Conservation (phyloP, 1,140 invertebrate species). For the Drosophila nigrodunni region DNA sequence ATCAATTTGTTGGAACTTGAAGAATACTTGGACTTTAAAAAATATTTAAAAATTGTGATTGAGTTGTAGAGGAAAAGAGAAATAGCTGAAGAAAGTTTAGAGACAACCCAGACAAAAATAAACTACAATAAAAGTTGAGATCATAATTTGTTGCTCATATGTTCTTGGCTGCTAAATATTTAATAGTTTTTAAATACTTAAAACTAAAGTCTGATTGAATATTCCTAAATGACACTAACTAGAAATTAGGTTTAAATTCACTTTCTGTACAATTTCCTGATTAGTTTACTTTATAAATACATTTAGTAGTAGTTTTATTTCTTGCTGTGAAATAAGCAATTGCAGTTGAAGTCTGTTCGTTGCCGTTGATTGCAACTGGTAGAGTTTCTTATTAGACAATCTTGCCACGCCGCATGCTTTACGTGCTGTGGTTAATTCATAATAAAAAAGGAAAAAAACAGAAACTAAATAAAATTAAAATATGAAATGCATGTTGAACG, state of each 20-base stretch:
- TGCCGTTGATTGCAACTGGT: constrained; percentile 6
- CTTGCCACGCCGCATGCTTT: background rate
- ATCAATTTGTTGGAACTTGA: no score
- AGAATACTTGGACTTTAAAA: no score
- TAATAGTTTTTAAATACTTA: background rate
- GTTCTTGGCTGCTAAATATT: background rate
- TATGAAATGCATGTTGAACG: constrained; percentile 41
- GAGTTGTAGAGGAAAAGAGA: no score
- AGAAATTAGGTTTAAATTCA: background rate
- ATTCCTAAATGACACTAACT: background rate
- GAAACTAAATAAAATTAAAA: background rate
- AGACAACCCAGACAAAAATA: no score
- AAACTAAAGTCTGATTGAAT: background rate
- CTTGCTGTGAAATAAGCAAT: background rate
- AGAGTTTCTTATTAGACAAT: constrained; percentile 14
- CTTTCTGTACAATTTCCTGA: background rate
- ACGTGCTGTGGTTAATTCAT: constrained; percentile 1
- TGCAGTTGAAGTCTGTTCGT: background rate
- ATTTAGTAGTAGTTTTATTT: background rate
- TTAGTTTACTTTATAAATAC: background rate
- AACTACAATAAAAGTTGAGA: no score
- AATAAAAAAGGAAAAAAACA: background rate
- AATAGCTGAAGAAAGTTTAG: no score
- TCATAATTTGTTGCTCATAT: no score
- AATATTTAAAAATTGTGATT: background rate